A percentile compares a stretch with the other conserved stretches of the same genome.
These are phyloP conservation scores for Spatula clypeata DNA, from an alignment of 2,797 vertebrate genomes.

Conservation along the genomic window DNA sequence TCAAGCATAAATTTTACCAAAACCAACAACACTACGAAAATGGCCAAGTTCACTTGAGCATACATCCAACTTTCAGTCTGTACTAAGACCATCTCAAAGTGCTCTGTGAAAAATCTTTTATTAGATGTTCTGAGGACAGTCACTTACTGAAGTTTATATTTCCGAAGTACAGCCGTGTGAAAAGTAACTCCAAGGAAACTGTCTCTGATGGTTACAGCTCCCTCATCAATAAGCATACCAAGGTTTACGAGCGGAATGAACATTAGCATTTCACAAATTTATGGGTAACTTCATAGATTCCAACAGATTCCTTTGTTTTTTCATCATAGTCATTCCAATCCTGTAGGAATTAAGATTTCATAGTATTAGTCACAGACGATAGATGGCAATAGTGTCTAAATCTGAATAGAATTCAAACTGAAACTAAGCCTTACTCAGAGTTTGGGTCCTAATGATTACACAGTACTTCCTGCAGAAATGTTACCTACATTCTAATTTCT, in stretches of 20 bases:
- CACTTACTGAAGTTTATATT: neutral
- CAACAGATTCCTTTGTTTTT: slow-evolving; percentile 93
- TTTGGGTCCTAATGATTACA: neutral
- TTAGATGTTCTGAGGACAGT: neutral
- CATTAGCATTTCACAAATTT: slow-evolving; percentile 93
- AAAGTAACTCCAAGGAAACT: neutral
- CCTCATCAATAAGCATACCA: neutral
- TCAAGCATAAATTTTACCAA: neutral
- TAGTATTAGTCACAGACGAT: slow-evolving; percentile 28
- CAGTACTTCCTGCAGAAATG: neutral
- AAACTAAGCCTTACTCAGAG: neutral
- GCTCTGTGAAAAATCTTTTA: slow-evolving; percentile 53
- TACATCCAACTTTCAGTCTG: neutral
- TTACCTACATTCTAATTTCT: neutral
- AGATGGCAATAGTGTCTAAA: neutral
- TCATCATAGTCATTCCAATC: slow-evolving; percentile 99
- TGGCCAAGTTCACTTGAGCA: neutral
- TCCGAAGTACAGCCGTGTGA: neutral
- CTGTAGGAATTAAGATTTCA: slow-evolving; percentile 79
- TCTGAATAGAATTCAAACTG: neutral
- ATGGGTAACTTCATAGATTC: slow-evolving; percentile 96
- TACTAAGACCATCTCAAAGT: neutral
- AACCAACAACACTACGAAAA: neutral
- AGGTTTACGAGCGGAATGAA: neutral
- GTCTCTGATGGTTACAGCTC: neutral